A percentile compares a stretch with the other conserved stretches of the same genome.
phyloP scores from a whole-genome alignment of 2,113 vertebrate species.

The Copsychus sechellarum region DNA sequence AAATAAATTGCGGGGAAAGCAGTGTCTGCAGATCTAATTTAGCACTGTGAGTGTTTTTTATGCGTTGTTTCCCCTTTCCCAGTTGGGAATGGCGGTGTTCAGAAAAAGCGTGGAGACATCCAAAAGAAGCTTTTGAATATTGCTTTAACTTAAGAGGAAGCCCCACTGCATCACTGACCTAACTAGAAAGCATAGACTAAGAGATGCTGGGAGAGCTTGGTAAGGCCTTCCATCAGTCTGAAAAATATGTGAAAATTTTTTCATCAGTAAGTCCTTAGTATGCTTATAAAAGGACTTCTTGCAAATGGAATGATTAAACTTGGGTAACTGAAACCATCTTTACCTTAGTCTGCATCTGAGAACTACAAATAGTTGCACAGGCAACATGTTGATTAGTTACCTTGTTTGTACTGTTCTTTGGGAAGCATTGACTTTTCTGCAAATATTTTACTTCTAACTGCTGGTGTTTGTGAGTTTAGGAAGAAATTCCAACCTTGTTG shows the following conservation, averaged over 20 bases:
- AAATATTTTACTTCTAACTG: not conserved
- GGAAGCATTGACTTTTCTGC: not conserved
- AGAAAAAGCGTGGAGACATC: not conserved
- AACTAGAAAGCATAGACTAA: not conserved
- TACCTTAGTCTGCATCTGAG: not conserved
- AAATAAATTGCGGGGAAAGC: not conserved
- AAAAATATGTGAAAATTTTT: not conserved
- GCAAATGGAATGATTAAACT: not conserved
- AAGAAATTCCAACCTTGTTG: not conserved
- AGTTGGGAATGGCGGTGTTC: not conserved
- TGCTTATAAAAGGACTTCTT: not conserved
- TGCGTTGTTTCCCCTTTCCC: fast-evolving
- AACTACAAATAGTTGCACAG: not conserved
- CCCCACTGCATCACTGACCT: not conserved
- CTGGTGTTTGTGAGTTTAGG: not conserved
- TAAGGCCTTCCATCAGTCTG: not conserved
- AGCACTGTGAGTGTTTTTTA: not conserved
- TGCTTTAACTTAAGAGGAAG: not conserved
- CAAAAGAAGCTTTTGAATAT: not conserved
- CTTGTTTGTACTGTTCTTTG: not conserved
- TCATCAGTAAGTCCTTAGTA: not conserved
- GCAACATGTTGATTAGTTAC: not conserved
- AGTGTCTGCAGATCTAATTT: not conserved
- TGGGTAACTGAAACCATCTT: not conserved
- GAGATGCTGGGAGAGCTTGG: not conserved